Evolutionary conservation across 2,888 invertebrate genomes (phyloP).

Genomic region (Pyrrhia umbra): DNA sequence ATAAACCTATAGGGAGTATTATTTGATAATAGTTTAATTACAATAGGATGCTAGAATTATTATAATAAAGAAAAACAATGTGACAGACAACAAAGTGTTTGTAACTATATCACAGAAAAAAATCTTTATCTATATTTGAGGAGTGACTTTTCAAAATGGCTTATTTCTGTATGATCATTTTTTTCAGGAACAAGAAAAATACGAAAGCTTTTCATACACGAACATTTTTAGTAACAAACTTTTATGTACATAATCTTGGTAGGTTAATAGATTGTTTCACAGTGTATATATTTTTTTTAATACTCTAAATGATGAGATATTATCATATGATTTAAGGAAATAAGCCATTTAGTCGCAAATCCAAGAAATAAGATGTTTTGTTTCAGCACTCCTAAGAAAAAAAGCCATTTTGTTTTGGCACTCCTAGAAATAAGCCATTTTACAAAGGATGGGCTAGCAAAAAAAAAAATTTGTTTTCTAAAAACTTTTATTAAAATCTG

Average conservation of each 20-base stretch:
- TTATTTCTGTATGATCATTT: slow-evolving; percentile 20
- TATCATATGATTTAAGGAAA: slow-evolving; percentile 34
- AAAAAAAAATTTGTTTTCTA: slow-evolving; percentile 31
- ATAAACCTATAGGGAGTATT: no score
- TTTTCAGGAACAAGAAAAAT: slow-evolving; percentile 31
- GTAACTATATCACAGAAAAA: no score
- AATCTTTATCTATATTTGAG: slow-evolving; percentile 7
- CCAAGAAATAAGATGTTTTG: slow-evolving; percentile 30
- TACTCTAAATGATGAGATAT: slow-evolving; percentile 24
- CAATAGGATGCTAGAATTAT: no score
- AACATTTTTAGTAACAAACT: slow-evolving; percentile 32
- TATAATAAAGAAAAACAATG: no score
- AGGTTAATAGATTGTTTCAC: slow-evolving; percentile 34
- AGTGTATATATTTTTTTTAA: slow-evolving; percentile 30
- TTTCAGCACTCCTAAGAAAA: slow-evolving; percentile 30
- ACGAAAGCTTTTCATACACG: slow-evolving; percentile 32
- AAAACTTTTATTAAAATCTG: slow-evolving; percentile 35
- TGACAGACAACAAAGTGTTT: no score
- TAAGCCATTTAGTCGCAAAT: slow-evolving; percentile 34
- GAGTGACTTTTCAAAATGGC: slow-evolving; percentile 27
- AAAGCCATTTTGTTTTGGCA: slow-evolving; percentile 20
- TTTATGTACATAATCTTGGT: slow-evolving; percentile 34
- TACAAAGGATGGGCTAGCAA: slow-evolving; percentile 25
- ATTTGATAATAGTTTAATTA: no score
- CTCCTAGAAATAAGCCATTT: slow-evolving; percentile 20